These are phyloP conservation scores for Avahi laniger DNA, from an alignment of 2,797 vertebrate genomes.

Conservation along the genomic window DNA sequence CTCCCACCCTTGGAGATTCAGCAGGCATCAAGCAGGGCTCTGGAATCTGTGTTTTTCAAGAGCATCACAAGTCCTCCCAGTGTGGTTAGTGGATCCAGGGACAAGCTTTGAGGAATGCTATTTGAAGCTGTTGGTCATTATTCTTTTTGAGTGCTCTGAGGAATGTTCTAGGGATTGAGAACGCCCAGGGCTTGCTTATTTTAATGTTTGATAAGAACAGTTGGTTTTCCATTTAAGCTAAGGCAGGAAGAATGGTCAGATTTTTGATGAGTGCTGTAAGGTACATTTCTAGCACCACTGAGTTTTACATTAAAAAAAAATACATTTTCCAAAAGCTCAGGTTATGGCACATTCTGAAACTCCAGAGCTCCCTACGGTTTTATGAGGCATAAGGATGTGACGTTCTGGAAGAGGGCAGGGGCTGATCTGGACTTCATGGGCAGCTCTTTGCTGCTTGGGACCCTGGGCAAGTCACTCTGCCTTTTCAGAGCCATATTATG, in stretches of 20 bases:
- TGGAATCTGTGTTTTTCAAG: not conserved
- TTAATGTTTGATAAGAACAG: not conserved
- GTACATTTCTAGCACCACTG: not conserved
- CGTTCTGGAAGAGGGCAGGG: not conserved
- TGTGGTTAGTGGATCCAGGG: not conserved
- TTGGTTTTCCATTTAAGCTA: not conserved
- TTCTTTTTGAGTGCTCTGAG: not conserved
- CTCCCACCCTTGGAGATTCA: not conserved
- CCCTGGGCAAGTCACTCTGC: not conserved
- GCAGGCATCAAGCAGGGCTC: not conserved
- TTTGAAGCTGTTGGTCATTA: not conserved
- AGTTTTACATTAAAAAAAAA: not conserved
- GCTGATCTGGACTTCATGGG: too few relatives aligned
- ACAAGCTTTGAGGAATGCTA: not conserved
- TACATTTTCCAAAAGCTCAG: not conserved
- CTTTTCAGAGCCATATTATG: not conserved
- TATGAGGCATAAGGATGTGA: not conserved
- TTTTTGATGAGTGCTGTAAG: not conserved
- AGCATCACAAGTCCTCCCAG: not conserved
- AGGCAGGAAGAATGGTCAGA: not conserved
- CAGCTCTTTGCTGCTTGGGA: not conserved
- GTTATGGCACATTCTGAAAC: not conserved
- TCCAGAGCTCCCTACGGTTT: not conserved
- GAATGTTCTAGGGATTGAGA: not conserved
- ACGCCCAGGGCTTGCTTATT: not conserved